Percentiles rank a stretch among this genome's conserved stretches.
Conservation (phyloP, 2,888 invertebrate genomes). For the Chaitophorus viminalis region DNA sequence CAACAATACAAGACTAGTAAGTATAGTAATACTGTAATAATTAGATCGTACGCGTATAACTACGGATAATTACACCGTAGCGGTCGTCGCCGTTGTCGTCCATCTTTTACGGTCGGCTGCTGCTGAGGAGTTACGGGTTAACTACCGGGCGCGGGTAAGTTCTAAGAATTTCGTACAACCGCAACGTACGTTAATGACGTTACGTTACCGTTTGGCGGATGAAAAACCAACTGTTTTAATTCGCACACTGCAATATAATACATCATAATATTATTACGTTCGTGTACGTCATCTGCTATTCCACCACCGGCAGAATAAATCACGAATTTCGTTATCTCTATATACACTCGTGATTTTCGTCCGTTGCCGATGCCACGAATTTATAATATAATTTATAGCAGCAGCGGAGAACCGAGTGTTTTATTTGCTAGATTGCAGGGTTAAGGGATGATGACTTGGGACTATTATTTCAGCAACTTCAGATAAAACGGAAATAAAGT, state of each 20-base stretch:
- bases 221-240: background rate
- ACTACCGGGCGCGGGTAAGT: background rate
- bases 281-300: background rate
- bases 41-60: background rate
- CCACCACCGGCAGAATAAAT: background rate
- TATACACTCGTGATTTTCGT: background rate
- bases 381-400: background rate
- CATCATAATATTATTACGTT: too few species aligned
- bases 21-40: background rate
- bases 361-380: background rate
- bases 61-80: background rate
- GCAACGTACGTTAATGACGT: background rate
- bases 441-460: too few species aligned
- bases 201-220: background rate
- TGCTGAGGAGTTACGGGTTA: background rate
- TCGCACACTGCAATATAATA: background rate
- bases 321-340: background rate
- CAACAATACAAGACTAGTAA: background rate
- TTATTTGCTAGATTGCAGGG: too few species aligned
- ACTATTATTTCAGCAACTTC: too few species aligned
- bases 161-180: background rate
- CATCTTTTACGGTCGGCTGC: slow-evolving; percentile 20
- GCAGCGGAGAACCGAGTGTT: too few species aligned
- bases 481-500: too few species aligned
- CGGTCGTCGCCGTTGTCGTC: too few species aligned